Base-by-base conservation (phyloP, 2,113 vertebrate genomes). In the Hemibates koningsi region DNA sequence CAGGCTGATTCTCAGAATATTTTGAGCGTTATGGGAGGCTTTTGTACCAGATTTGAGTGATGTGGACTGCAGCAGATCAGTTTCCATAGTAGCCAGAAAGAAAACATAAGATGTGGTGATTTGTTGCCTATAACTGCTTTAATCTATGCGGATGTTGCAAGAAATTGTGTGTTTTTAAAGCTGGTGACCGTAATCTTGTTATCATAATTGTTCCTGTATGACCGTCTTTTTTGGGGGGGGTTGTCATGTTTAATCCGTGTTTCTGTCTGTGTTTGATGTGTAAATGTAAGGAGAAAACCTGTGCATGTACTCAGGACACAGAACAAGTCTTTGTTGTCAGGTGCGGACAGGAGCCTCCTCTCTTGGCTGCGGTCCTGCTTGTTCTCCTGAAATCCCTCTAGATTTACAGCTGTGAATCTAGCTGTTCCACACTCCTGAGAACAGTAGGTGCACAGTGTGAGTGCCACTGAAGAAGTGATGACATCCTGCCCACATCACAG, bases 381-480 rank as follows among this genome's bases (percentile, higher is more conserved):
- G 85, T 90, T 85, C 82, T 88, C 82, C 80, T 86, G 76, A 92
- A 90, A 91, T 88, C 90, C 89, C 66, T 83, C 14, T 45, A 81
- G 87, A 93, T 90, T 92, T 88, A 91, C 91, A 91, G 88, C 88
- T 86, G 88, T 21, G 86, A 43, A 50, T 91, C 61, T 76, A 82
- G 63, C 83, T 34, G 19, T 50, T 83, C 53, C 45, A 79, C 83
- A 59, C 73, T 85, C 9, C 73, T 6, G 71, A 91, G 92, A 94
- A 95, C 91, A 91, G 91, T 95, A 71, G 83, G 85, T 41, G 85
- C 88, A 92, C 88, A 89, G 93, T 92, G 87, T 83, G 71, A 84
- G 87, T 52, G 24, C 78, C 82, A 80, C 36, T 84, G 91, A 86
- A 84, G 84, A 92, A 80, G 87, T 59, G 88, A 93, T 89, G 89